A percentile compares a stretch with the other conserved stretches of the same genome.
Evolutionary conservation across 64 coral and sea anemone genomes (phyloP).

Genomic region (Stichodactyla helianthus): DNA sequence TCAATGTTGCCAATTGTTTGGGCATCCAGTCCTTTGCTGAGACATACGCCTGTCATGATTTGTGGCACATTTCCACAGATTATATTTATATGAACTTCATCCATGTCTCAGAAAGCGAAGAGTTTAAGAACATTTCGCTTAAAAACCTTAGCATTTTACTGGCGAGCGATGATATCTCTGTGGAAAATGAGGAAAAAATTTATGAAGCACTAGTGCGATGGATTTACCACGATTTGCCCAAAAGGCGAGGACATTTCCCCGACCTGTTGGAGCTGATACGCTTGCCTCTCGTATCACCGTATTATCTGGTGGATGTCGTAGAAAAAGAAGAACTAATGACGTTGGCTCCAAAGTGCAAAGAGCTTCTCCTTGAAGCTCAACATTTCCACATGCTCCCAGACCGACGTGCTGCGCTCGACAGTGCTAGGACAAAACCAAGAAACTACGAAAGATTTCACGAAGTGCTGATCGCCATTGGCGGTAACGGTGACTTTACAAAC

Average conservation of each 20-base stretch:
- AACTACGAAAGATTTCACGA: slow-evolving; percentile 98
- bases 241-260: slow-evolving; percentile 55
- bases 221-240: slow-evolving; percentile 75
- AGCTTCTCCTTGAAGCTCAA: slow-evolving; percentile 91
- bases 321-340: slow-evolving; percentile 90
- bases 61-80: slow-evolving; percentile 65
- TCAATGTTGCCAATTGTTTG: slow-evolving; percentile 84
- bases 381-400: slow-evolving; percentile 99
- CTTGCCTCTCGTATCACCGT: slow-evolving; percentile 86
- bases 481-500: slow-evolving; percentile 87
- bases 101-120: slow-evolving; percentile 85
- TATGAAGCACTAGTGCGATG: slow-evolving; percentile 88
- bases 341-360: slow-evolving; percentile 57
- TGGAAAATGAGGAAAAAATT: slow-evolving; percentile 94
- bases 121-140: slow-evolving; percentile 66
- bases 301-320: slow-evolving; percentile 93
- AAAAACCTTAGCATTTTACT: slow-evolving; percentile 77
- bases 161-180: slow-evolving; percentile 87
- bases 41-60: slow-evolving; percentile 84
- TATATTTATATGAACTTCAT: slow-evolving; percentile 86
- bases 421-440: slow-evolving; percentile 60
- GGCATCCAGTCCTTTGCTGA: slow-evolving; percentile 91
- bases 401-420: slow-evolving; percentile 69
- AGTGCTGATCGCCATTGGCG: slow-evolving; percentile 84
- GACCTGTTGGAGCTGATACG: slow-evolving; percentile 74